These are phyloP conservation scores for Lampropteryx suffumata DNA, from an alignment of 2,888 invertebrate genomes.

Conservation along the genomic window DNA sequence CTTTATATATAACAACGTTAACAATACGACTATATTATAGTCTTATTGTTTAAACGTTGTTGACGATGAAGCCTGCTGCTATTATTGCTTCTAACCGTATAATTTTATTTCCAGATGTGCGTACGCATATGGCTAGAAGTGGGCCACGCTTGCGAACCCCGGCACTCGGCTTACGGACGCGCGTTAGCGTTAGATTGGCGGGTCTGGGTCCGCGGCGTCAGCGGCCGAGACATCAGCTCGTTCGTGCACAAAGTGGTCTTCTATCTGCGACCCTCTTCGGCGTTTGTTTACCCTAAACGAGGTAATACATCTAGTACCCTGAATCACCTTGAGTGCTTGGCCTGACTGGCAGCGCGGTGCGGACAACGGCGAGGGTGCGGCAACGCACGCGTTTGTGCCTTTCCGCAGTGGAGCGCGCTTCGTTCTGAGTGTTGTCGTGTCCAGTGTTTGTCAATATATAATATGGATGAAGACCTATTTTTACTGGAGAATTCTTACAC, in stretches of 20 bases:
- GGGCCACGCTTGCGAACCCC: conserved; percentile 74
- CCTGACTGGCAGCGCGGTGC: no score
- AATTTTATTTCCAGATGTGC: conserved; percentile 63
- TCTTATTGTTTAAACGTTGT: no score
- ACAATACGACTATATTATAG: no score
- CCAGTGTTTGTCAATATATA: no score
- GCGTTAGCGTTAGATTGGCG: conserved; percentile 74
- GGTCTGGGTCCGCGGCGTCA: conserved; percentile 72
- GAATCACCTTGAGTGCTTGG: no score
- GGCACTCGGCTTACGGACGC: conserved; percentile 63
- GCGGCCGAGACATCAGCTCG: conserved; percentile 69
- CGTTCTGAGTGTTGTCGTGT: no score
- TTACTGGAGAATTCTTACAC: no score
- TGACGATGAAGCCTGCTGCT: background rate
- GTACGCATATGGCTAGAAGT: conserved; percentile 78
- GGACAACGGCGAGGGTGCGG: no score
- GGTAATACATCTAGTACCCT: conserved; percentile 42
- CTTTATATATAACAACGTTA: no score
- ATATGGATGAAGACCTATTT: no score
- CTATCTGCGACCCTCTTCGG: conserved; percentile 66
- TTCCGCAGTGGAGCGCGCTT: no score
- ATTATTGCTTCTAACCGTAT: background rate
- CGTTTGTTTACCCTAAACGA: conserved; percentile 76
- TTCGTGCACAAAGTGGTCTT: conserved; percentile 78
- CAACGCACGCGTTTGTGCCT: no score